Base-by-base conservation (phyloP, 2,888 invertebrate species). In the Eustalomyia histrio region DNA sequence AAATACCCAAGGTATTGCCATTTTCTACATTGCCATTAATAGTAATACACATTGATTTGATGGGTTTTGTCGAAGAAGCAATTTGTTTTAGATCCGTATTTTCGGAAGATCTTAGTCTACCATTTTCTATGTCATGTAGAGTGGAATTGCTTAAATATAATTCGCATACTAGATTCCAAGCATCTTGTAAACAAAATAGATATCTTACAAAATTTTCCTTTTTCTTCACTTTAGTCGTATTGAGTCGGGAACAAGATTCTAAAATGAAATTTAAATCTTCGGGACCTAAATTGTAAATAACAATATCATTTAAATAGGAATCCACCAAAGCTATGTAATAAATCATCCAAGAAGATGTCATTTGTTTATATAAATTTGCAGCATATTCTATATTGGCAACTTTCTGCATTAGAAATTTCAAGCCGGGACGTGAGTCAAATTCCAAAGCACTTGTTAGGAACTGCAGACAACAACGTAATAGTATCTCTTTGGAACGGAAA, bases 361-460 rank as follows among this genome's bases (percentile, higher is more conserved):
- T 96, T 91, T 97, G 97, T 79, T 95, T 95, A 88, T 97, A 97
- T n/a, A 97, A 92, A 90, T 97, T 97, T 1, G 97, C 97, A 5
- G 97, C 96, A 85, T 95, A 93, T 79, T 95, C 95, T 83, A 97
- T 92, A 87, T 95, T 95, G 0, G 96, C 96, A 0, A 97, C 97
- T 92, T 98, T 98, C 90, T 98, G 98, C 82, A 97, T 94, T 3
- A 98, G 93, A 89, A 98, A 98, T 90, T 98, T 98, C 18, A 98
- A 91, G 0, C 98, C 98, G 0, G 98, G 98, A 39, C 98, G 93
- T 9, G 94, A 93, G 90, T 98, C 98, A 88, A 98, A 98, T 86
- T 96, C 96, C 88, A 95, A 92, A 0, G 97, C 95, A 76, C 96
- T 93, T 68, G 93, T 93, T 87, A 96, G 95, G 2, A 97, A 97